Percentiles rank a stretch among this genome's conserved stretches.
Conservation (phyloP, 2,888 invertebrate species). For the Labia minor region DNA sequence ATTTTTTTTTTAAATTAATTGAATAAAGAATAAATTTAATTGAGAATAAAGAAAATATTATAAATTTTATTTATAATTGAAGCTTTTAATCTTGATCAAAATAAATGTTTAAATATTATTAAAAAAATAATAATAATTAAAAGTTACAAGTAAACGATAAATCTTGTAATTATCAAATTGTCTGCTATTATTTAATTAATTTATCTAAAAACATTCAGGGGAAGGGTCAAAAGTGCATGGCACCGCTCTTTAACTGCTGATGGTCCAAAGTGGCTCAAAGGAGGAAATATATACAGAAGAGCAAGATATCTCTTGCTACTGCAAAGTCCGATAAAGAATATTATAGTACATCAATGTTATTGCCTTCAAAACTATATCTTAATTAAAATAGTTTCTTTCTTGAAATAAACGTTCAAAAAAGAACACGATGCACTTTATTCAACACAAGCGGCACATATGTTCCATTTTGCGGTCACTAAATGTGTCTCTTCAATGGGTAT, state of each 20-base stretch:
- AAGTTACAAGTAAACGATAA: background rate
- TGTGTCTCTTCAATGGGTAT: background rate
- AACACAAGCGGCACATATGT: background rate
- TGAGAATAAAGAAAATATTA: no score
- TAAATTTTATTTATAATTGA: constrained; percentile 22
- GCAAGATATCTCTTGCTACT: constrained; percentile 17
- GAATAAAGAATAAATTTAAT: no score
- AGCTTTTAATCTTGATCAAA: background rate
- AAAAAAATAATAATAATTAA: background rate
- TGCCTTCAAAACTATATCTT: constrained; percentile 23
- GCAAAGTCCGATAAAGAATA: background rate
- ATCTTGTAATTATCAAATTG: background rate
- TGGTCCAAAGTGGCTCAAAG: constrained; percentile 19
- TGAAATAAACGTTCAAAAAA: background rate
- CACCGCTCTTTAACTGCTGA: constrained; percentile 18
- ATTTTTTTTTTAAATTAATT: no score
- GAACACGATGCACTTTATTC: background rate
- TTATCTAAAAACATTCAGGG: background rate
- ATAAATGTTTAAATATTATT: background rate
- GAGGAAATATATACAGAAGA: constrained; percentile 23
- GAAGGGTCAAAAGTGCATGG: constrained; percentile 16
- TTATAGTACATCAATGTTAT: constrained; percentile 23
- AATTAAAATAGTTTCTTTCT: background rate
- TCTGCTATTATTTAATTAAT: background rate
- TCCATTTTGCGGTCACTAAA: background rate